These are phyloP conservation scores for Lasioglossum zephyrum DNA, from an alignment of 2,888 invertebrate genomes.

Conservation along the genomic window DNA sequence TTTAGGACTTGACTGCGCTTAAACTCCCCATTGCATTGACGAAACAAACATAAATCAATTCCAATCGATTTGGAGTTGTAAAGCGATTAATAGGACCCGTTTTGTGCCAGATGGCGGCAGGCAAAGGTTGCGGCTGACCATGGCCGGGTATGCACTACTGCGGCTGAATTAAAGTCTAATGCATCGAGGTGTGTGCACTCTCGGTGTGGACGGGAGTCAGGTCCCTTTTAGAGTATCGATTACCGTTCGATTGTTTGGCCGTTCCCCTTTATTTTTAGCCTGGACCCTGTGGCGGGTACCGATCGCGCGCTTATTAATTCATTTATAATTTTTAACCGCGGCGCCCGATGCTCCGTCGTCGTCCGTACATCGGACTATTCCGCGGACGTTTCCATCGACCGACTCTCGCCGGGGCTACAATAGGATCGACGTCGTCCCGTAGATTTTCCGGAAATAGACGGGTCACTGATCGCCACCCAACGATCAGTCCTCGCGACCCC, in stretches of 20 bases:
- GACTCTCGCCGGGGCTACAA: neutral
- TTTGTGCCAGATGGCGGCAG: conserved; percentile 62
- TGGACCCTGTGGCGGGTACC: conserved; percentile 66
- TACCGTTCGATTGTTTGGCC: conserved; percentile 78
- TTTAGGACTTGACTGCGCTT: neutral
- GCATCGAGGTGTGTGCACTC: conserved; percentile 63
- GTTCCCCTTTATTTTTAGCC: conserved; percentile 79
- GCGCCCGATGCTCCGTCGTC: neutral
- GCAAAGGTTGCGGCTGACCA: conserved; percentile 53
- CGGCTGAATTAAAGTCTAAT: conserved; percentile 70
- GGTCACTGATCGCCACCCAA: conserved; percentile 4
- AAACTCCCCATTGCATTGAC: neutral
- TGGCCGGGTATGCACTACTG: conserved; percentile 63
- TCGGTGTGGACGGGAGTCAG: conserved; percentile 30
- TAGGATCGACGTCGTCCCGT: neutral
- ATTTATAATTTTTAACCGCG: conserved; percentile 52
- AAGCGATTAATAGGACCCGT: neutral
- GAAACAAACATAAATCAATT: neutral
- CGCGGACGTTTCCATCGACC: neutral
- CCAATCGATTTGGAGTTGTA: neutral
- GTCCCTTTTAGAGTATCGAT: conserved; percentile 76
- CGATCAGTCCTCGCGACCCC: neutral
- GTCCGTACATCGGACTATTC: neutral
- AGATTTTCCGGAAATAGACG: neutral
- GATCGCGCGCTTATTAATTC: conserved; percentile 61